Percentiles rank a stretch among this genome's conserved stretches.
phyloP scores from a whole-genome alignment of 2,113 vertebrate genomes.

The Pluvianellus socialis region DNA sequence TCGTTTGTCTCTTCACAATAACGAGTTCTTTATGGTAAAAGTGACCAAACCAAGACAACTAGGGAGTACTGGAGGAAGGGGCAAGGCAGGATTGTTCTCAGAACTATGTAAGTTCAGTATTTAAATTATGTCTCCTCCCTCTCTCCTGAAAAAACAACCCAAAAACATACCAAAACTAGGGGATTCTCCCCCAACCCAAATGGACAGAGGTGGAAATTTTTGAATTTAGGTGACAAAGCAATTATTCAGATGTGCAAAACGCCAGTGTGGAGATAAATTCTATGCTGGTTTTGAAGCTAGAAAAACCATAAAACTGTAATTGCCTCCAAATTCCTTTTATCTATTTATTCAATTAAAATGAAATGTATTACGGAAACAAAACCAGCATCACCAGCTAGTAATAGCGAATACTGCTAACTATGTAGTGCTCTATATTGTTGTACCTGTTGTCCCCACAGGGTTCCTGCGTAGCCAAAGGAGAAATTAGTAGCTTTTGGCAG shows the following conservation, averaged over 20 bases:
- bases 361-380: background rate
- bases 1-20: background rate
- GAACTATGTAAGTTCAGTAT: background rate
- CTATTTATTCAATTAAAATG: background rate
- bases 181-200: background rate
- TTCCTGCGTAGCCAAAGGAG: background rate
- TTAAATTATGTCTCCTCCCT: background rate
- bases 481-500: background rate
- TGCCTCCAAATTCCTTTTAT: background rate
- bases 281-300: background rate
- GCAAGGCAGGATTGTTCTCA: background rate
- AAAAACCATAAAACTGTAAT: background rate
- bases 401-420: background rate
- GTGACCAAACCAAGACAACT: background rate
- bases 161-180: background rate
- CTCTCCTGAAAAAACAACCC: background rate
- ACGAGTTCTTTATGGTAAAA: background rate
- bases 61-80: background rate
- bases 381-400: background rate
- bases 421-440: background rate
- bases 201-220: background rate
- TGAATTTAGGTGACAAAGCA: background rate
- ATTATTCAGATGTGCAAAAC: background rate
- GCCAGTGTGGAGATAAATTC: background rate
- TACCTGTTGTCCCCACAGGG: background rate